These are phyloP conservation scores for Parascotia fuliginaria DNA, from an alignment of 2,888 invertebrate species.

Conservation along the genomic window DNA sequence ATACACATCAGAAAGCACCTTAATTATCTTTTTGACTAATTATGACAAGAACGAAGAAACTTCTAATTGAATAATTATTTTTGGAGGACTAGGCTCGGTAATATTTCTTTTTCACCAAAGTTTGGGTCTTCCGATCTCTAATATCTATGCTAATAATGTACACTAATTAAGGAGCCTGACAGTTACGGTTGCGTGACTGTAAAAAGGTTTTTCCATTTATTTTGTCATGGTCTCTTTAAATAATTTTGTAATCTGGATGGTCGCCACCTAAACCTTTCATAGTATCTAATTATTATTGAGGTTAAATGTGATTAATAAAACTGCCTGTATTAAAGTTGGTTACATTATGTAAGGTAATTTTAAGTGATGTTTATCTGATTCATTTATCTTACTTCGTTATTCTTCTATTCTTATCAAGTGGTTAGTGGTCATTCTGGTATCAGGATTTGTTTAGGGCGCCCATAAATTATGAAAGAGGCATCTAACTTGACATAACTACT, in stretches of 20 bases:
- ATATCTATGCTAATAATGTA: slow-evolving; percentile 55
- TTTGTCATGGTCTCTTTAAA: slow-evolving; percentile 10
- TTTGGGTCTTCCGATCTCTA: slow-evolving; percentile 28
- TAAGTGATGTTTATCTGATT: no score
- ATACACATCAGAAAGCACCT: slow-evolving; percentile 30
- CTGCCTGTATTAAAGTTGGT: no score
- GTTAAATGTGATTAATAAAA: no score
- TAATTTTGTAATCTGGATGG: neutral
- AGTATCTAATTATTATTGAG: no score
- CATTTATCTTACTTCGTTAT: no score
- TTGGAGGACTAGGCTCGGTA: slow-evolving; percentile 30
- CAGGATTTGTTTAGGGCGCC: no score
- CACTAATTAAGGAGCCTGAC: slow-evolving; percentile 47
- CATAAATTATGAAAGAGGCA: no score
- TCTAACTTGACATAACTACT: no score
- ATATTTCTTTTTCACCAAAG: slow-evolving; percentile 32
- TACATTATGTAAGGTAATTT: no score
- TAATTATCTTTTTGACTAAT: slow-evolving; percentile 48
- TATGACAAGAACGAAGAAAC: slow-evolving; percentile 40
- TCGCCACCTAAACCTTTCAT: no score
- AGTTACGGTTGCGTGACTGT: slow-evolving; percentile 19
- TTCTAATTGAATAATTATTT: slow-evolving; percentile 48
- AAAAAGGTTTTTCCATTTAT: slow-evolving; percentile 43
- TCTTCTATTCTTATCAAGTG: no score
- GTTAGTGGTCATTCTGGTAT: no score